These are phyloP conservation scores for Allacma fusca DNA, from an alignment of 2,888 invertebrate genomes.

Conservation along the genomic window DNA sequence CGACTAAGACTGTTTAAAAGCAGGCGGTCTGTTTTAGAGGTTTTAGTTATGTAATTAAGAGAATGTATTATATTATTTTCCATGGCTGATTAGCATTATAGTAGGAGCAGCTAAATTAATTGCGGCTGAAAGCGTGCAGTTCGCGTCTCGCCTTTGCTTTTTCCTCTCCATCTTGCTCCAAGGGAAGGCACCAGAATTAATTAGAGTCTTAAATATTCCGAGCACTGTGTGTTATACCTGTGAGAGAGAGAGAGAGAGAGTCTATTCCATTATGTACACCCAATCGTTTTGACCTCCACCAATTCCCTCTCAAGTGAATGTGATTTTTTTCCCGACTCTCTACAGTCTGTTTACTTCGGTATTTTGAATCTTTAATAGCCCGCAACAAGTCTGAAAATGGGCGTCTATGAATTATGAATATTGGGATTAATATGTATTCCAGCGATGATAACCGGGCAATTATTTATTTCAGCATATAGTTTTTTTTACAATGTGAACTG, in stretches of 20 bases:
- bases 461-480: background rate
- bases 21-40: slow-evolving; percentile 43
- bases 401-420: slow-evolving; percentile 34
- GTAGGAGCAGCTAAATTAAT: slow-evolving; percentile 51
- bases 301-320: background rate
- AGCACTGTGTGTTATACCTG: slow-evolving; percentile 32
- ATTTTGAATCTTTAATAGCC: background rate
- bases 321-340: background rate
- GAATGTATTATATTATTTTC: slow-evolving; percentile 50
- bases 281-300: background rate
- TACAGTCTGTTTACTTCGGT: background rate
- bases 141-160: slow-evolving; percentile 33
- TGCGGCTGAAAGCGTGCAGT: slow-evolving; percentile 49
- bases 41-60: slow-evolving; percentile 51
- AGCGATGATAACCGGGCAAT: background rate
- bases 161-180: slow-evolving; percentile 29
- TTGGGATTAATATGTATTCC: background rate
- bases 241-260: background rate
- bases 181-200: slow-evolving; percentile 47
- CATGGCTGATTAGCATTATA: slow-evolving; percentile 52
- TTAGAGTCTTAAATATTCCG: slow-evolving; percentile 49
- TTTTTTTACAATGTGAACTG: background rate
- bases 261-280: slow-evolving; percentile 11
- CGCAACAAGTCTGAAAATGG: slow-evolving; percentile 30
- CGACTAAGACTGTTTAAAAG: slow-evolving; percentile 31